Percentiles rank a stretch among this genome's conserved stretches.
Conservation (phyloP, 2,113 vertebrate species). For the Ceratotherium simum region DNA sequence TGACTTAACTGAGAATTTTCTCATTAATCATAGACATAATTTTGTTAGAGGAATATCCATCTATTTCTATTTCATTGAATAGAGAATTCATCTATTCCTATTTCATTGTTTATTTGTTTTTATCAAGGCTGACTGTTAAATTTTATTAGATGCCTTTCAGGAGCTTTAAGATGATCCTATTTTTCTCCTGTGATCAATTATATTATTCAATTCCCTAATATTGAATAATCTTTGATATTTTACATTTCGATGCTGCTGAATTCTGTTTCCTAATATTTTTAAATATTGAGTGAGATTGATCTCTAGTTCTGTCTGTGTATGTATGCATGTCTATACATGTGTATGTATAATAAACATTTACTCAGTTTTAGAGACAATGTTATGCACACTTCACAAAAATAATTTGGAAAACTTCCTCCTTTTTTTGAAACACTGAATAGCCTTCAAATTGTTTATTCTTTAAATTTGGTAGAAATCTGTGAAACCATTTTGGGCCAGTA, state of each 20-base stretch:
- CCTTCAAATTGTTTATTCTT: background rate
- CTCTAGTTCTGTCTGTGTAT: background rate
- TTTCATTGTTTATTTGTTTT: background rate
- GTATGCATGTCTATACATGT: background rate
- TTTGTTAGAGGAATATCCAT: background rate
- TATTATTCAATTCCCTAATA: background rate
- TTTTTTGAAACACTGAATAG: background rate
- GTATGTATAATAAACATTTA: background rate
- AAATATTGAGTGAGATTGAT: background rate
- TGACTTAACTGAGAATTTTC: background rate
- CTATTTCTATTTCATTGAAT: background rate
- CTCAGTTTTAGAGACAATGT: background rate
- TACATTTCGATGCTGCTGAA: background rate
- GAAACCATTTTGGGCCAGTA: background rate
- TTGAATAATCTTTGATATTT: background rate
- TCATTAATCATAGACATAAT: background rate
- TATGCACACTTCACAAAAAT: background rate
- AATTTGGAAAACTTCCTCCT: background rate
- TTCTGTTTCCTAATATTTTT: background rate
- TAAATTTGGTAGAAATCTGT: background rate
- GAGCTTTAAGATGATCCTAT: background rate
- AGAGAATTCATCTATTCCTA: no score
- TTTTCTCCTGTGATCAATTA: background rate
- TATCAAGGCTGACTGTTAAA: background rate
- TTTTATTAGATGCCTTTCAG: background rate